Percentiles rank a stretch among this genome's conserved stretches.
These are phyloP conservation scores for Phrynosoma blainvillii DNA, from an alignment of 2,113 vertebrate species.

Conservation along the genomic window DNA sequence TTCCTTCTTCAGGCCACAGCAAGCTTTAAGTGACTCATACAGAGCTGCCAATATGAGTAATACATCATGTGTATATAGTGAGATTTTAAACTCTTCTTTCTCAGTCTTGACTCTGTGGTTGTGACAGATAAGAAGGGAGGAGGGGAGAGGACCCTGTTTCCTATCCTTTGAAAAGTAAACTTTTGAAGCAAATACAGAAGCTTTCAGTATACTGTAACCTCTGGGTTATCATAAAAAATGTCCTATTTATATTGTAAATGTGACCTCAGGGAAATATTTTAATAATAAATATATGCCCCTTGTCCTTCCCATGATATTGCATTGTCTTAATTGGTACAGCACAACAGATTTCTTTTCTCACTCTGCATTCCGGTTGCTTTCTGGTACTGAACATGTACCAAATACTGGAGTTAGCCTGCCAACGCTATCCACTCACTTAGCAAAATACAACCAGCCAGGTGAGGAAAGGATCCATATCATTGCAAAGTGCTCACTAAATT, in stretches of 20 bases:
- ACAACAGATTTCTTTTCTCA: not conserved
- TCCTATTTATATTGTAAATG: not conserved
- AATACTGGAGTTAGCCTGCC: not conserved
- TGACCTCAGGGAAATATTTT: not conserved
- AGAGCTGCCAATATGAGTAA: not conserved
- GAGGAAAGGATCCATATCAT: not conserved
- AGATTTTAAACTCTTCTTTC: not conserved
- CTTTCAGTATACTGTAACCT: not conserved
- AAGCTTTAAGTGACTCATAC: not conserved
- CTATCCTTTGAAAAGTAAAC: not conserved
- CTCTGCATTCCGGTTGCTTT: not conserved
- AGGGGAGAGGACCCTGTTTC: not conserved
- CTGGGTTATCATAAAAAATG: not conserved
- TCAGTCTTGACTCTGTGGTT: not conserved
- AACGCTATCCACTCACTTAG: not conserved
- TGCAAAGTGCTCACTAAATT: not conserved
- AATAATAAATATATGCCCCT: not conserved
- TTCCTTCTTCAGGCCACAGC: not conserved
- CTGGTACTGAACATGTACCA: not conserved
- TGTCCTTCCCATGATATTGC: not conserved
- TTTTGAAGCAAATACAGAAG: not conserved
- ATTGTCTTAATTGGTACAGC: not conserved
- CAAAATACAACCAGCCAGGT: not conserved
- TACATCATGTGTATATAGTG: not conserved
- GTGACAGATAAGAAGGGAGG: not conserved